A percentile compares a stretch with the other conserved stretches of the same genome.
Evolutionary conservation across 2,797 vertebrate species (phyloP).

Genomic region (Neosalanx taihuensis): DNA sequence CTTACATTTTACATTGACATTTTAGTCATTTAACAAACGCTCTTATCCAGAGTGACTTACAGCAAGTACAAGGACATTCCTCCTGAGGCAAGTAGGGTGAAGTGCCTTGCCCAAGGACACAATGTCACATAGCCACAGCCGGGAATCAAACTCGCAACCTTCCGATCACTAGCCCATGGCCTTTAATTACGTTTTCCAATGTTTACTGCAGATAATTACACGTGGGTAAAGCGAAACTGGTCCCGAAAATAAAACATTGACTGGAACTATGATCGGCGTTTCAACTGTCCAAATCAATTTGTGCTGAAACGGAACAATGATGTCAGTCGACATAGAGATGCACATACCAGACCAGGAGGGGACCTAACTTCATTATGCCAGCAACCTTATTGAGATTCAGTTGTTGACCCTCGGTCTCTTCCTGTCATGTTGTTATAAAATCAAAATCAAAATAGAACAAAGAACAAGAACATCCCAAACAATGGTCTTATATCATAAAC

Average conservation of each 20-base stretch:
- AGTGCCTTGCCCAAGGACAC: no score
- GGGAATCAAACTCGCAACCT: no score
- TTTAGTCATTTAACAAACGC: no score
- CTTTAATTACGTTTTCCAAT: conserved; percentile 46
- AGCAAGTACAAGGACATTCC: no score
- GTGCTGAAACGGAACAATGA: conserved; percentile 51
- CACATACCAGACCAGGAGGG: neutral
- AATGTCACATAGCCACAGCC: no score
- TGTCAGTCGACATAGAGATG: conserved; percentile 42
- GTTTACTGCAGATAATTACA: conserved; percentile 69
- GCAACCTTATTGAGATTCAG: no score
- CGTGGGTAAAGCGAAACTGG: conserved; percentile 64
- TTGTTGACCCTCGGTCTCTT: neutral
- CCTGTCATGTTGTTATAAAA: neutral
- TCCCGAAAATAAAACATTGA: conserved; percentile 40
- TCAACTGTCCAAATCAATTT: conserved; percentile 56
- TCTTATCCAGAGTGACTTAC: no score
- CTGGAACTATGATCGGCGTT: conserved; percentile 48
- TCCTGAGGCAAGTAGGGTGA: no score
- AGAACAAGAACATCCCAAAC: neutral
- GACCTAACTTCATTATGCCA: neutral
- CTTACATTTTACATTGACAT: conserved; percentile 29
- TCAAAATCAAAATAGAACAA: no score
- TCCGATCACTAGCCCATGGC: no score
- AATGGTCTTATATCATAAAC: neutral